These are phyloP conservation scores for Serinus canaria DNA, from an alignment of 2,113 vertebrate species.

Conservation along the genomic window DNA sequence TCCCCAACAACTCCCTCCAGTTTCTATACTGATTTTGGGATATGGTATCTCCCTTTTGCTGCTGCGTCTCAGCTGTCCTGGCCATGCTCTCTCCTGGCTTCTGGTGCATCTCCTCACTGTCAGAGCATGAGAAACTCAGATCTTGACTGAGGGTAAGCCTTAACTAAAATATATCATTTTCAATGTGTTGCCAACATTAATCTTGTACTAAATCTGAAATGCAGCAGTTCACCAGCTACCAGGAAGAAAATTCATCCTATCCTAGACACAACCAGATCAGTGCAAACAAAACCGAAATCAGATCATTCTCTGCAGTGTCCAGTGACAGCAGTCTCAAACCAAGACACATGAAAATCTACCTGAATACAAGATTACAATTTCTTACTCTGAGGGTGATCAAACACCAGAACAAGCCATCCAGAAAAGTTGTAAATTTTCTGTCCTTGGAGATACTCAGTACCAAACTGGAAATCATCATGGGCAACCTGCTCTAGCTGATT, in stretches of 20 bases:
- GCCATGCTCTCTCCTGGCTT: not conserved
- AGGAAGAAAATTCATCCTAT: not conserved
- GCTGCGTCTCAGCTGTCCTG: fast-evolving
- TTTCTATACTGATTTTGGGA: not conserved
- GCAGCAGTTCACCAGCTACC: not conserved
- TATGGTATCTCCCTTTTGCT: not conserved
- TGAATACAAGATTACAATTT: not conserved
- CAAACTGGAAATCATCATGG: not conserved
- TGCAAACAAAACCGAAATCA: not conserved
- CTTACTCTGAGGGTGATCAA: not conserved
- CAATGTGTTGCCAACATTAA: not conserved
- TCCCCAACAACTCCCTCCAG: not conserved
- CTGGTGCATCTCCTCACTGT: not conserved
- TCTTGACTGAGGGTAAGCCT: not conserved
- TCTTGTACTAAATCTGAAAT: not conserved
- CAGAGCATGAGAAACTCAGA: not conserved
- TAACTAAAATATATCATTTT: not conserved
- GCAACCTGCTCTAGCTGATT: not conserved
- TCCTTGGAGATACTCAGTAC: not conserved
- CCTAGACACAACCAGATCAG: not conserved
- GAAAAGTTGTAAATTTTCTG: not conserved
- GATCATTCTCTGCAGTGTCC: not conserved
- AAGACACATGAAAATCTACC: not conserved
- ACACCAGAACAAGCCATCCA: not conserved
- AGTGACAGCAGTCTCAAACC: not conserved